phyloP scores from a whole-genome alignment of 2,113 vertebrate species.

The Tapirus terrestris region DNA sequence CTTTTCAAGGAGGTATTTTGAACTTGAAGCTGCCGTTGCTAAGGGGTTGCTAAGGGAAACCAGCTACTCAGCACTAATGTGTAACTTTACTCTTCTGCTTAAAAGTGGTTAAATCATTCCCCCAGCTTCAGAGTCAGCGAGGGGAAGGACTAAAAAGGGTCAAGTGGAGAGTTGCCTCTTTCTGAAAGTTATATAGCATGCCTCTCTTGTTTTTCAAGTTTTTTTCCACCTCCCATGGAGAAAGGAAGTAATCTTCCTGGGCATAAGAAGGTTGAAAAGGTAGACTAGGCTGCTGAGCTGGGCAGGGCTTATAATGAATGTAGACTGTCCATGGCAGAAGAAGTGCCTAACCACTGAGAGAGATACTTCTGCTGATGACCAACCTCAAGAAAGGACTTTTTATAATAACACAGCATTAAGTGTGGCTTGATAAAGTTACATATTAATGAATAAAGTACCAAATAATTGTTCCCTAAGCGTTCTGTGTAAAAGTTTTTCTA shows the following conservation, averaged over 20 bases:
- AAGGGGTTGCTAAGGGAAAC: constrained; percentile 79
- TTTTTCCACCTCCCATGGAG: constrained; percentile 40
- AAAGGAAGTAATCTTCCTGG: constrained; percentile 19
- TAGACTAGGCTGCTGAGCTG: background rate
- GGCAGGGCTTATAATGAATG: background rate
- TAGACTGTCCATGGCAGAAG: background rate
- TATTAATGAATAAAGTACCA: constrained; percentile 21
- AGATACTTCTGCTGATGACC: constrained; percentile 8
- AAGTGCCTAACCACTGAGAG: background rate
- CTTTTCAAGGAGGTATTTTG: constrained; percentile 76
- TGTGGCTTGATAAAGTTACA: background rate
- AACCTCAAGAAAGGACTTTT: background rate
- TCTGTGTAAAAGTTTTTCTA: constrained; percentile 56
- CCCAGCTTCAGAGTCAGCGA: constrained; percentile 52
- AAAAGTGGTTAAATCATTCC: constrained; percentile 73
- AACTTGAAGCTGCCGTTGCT: constrained; percentile 75
- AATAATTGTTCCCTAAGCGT: constrained; percentile 46
- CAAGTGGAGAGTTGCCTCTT: constrained; percentile 56
- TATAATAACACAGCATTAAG: constrained; percentile 9
- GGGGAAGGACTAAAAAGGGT: constrained; percentile 43
- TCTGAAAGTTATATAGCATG: constrained; percentile 15
- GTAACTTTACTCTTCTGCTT: constrained; percentile 74
- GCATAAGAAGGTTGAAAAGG: background rate
- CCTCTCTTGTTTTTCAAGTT: constrained; percentile 32
- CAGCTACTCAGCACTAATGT: constrained; percentile 76